Base-by-base conservation (phyloP, 2,113 vertebrate species). In the Pyxicephalus adspersus region DNA sequence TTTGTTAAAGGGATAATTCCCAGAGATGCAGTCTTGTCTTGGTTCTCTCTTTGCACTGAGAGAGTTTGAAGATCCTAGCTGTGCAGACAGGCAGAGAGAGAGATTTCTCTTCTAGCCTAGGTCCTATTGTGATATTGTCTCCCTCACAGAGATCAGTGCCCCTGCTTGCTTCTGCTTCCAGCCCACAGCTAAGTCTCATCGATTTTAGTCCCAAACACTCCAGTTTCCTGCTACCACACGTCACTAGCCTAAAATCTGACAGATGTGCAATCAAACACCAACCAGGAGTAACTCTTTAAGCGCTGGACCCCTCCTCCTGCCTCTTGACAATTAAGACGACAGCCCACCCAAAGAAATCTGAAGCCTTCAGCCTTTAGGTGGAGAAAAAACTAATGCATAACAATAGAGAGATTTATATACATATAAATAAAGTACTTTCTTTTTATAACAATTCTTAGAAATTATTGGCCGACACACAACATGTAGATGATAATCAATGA, bases 211-310 rank as follows among this genome's bases (percentile, higher is more conserved):
- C 67, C 74, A 77, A 82, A 78, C 77, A 67, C 61, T 83, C 52
- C 26, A 72, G 77, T 81, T 67, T 29, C 79, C 78, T 83, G 84
- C 83, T 63, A 28, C 73, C 79, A 77, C 83, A 85, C 84, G 83
- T 84, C 86, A 86, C 79, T 76, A 76, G 63, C 82, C 83, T 76
- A 83, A 84, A 86, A 77, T 71, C 83, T 75, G 83, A 81, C 76
- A 85, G 83, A 81, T 87, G 76, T 75, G 83, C 83, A 81, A 75
- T 81, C 81, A 83, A 76, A 20, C 57, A 64, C 61, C 81, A 60
- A 83, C 83, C 77, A 68, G 64, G 57, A 29, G 74, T 86, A 86
- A 86, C 85, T 77, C 85, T 72, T 34, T 83, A 64, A 26, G 17
- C 19, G 75, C 85, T 75, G 83, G 85, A 61, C 50, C 11, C 54